Percentiles rank a stretch among this genome's conserved stretches.
Evolutionary conservation across 1,140 invertebrate species (phyloP).

Genomic region (Bombyx mandarina): DNA sequence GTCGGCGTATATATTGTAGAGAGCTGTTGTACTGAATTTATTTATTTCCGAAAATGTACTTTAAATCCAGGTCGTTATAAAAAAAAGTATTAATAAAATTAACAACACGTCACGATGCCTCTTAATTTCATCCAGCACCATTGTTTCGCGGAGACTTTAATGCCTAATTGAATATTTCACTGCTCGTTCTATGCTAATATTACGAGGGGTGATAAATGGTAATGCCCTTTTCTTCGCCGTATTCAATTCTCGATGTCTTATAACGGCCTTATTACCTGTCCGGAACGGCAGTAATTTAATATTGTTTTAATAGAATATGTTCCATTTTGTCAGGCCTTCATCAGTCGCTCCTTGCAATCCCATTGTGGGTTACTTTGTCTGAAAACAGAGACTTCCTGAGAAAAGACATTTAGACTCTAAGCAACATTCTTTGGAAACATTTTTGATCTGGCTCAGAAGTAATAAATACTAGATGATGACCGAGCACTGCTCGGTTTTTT

Average conservation of each 20-base stretch:
- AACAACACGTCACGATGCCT: slow-evolving; percentile 27
- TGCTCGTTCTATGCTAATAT: slow-evolving; percentile 19
- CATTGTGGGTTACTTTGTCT: too few relatives aligned
- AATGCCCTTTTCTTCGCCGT: slow-evolving; percentile 17
- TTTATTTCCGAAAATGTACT: slow-evolving; percentile 42
- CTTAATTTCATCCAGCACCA: slow-evolving; percentile 20
- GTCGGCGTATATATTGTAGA: slow-evolving; percentile 34
- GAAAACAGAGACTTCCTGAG: too few relatives aligned
- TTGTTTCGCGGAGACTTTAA: slow-evolving; percentile 16
- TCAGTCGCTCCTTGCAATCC: too few relatives aligned
- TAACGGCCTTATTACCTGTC: background rate
- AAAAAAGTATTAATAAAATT: slow-evolving; percentile 34
- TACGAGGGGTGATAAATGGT: slow-evolving; percentile 23
- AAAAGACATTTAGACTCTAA: background rate
- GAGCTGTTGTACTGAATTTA: slow-evolving; percentile 29
- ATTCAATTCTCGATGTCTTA: slow-evolving; percentile 4
- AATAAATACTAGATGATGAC: too few relatives aligned
- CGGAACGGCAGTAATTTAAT: too few relatives aligned
- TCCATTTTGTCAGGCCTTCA: too few relatives aligned
- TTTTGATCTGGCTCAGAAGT: background rate
- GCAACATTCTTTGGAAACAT: background rate
- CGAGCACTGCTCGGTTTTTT: too few relatives aligned
- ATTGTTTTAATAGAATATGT: too few relatives aligned
- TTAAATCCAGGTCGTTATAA: slow-evolving; percentile 49
- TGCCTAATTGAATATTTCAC: slow-evolving; percentile 26